These are phyloP conservation scores for Garrulus glandarius DNA, from an alignment of 2,797 vertebrate genomes.

Conservation along the genomic window DNA sequence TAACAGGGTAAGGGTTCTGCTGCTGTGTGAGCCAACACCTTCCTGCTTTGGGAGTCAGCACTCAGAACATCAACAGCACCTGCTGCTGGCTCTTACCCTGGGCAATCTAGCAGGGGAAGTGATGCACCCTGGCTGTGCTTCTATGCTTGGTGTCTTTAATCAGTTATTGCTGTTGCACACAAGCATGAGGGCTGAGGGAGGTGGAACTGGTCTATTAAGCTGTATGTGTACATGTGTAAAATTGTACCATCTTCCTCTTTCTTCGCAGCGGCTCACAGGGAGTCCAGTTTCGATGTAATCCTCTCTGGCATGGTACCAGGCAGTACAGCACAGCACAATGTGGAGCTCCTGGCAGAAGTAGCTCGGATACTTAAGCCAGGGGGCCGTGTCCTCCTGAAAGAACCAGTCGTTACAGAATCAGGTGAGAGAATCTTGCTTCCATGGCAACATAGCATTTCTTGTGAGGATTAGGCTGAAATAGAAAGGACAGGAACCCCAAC, in stretches of 20 bases:
- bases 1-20: background rate
- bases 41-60: background rate
- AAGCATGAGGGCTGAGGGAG: background rate
- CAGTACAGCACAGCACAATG: constrained; percentile 76
- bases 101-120: background rate
- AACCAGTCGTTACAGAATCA: constrained; percentile 74
- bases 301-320: constrained; percentile 84
- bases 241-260: background rate
- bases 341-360: constrained; percentile 84
- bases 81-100: background rate
- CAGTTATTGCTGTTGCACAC: background rate
- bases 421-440: constrained; percentile 71
- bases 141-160: background rate
- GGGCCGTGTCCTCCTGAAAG: constrained; percentile 84
- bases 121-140: accelerated
- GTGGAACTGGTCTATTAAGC: background rate
- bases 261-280: constrained; percentile 80
- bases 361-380: constrained; percentile 88
- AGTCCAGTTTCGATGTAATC: constrained; percentile 84
- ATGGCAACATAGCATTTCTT: background rate
- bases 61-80: background rate
- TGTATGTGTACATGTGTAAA: accelerated
- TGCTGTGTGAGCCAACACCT: background rate
- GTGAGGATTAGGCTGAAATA: background rate
- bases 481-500: background rate